phyloP scores from a whole-genome alignment of 2,888 invertebrate genomes.

The Acanthosepion pharaonis region DNA sequence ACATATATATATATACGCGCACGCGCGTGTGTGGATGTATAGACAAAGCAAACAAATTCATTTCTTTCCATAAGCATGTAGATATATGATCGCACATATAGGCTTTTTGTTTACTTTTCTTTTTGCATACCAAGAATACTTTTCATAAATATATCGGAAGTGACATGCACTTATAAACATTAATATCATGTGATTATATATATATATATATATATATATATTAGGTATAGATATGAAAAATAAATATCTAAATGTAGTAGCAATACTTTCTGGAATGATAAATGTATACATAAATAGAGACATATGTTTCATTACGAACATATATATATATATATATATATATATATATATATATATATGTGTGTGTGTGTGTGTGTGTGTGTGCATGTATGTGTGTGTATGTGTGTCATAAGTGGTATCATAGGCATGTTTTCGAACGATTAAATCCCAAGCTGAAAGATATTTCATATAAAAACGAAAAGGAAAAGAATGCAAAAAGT shows the following conservation, averaged over 20 bases:
- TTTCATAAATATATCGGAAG: neutral
- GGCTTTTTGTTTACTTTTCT: neutral
- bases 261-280: neutral
- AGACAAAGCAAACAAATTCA: neutral
- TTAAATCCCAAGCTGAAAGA: neutral
- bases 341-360: neutral
- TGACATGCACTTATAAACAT: no score
- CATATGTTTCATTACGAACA: neutral
- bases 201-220: neutral
- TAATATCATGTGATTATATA: neutral
- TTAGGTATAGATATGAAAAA: neutral
- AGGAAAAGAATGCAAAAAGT: neutral
- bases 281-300: neutral
- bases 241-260: neutral
- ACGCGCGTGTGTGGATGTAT: no score
- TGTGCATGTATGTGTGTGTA: neutral
- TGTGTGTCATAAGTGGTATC: neutral
- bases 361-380: neutral
- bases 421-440: neutral
- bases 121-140: neutral
- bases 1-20: neutral
- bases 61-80: neutral
- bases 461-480: neutral
- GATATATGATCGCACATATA: neutral
- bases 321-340: neutral